Evolutionary conservation across 2,113 vertebrate genomes (phyloP).

Genomic region (Triplophysa tibetana): DNA sequence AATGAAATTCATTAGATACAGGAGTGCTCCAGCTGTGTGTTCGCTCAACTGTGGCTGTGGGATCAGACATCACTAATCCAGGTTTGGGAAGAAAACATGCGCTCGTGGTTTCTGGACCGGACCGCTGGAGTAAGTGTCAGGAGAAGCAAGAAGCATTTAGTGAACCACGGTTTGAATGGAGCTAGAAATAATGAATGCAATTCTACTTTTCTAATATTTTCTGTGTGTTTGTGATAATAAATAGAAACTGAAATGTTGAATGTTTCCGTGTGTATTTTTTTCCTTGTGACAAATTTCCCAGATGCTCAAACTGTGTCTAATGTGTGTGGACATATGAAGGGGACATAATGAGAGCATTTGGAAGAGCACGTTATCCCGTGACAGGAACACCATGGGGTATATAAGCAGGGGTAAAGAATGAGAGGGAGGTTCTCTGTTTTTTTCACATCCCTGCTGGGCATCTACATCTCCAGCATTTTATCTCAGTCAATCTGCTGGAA

Average conservation of each 20-base stretch:
- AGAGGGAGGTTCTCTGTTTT: constrained; percentile 3
- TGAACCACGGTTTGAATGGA: neutral
- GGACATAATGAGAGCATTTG: constrained; percentile 10
- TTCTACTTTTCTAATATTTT: neutral
- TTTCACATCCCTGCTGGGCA: constrained; percentile 42
- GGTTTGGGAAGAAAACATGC: constrained; percentile 32
- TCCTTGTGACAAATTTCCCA: constrained; percentile 1
- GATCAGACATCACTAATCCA: constrained; percentile 26
- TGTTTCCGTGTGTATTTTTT: neutral
- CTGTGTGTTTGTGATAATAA: neutral
- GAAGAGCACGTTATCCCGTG: constrained; percentile 38
- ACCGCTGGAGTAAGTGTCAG: neutral
- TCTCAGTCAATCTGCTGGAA: constrained; percentile 42
- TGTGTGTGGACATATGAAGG: constrained; percentile 32
- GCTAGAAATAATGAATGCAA: neutral
- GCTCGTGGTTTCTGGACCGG: constrained; percentile 42
- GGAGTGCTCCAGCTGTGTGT: constrained; percentile 41
- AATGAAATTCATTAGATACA: constrained; percentile 61
- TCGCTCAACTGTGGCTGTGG: constrained; percentile 49
- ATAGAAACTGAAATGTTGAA: too few relatives aligned
- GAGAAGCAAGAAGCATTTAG: neutral
- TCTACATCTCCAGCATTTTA: constrained; percentile 31
- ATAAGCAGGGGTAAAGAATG: constrained; percentile 11
- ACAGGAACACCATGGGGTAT: constrained; percentile 43
- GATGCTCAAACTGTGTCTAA: constrained; percentile 20